Base-by-base conservation (phyloP, 1,140 invertebrate species). In the Batillaria attramentaria region DNA sequence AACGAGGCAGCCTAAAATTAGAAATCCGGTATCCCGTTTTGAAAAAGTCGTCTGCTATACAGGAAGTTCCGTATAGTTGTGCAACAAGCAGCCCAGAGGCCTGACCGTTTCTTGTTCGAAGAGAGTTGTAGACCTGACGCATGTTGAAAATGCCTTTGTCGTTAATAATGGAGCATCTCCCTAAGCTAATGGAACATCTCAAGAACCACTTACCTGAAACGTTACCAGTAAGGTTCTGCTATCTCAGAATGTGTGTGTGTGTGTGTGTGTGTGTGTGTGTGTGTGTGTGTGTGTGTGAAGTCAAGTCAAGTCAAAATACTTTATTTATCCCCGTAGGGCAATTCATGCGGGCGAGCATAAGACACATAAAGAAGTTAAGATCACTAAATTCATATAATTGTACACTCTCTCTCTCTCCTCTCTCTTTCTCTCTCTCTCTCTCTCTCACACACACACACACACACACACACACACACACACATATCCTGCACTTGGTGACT, bases 141-240 rank as follows among this genome's bases (percentile, higher is more conserved):
- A 46, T 39, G 68, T 28, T 1, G 68, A 70, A 6, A 46, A 31
- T 70, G 28, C 31, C 57, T 62, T 28, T 28, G 24, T 1, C n/a
- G 31, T 10, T 70, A 0, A 31, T 42, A n/a, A 13, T 43, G 3
- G 42, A 28, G 33, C 31, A 70, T 31, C 68, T 70, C 8, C 41
- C 68, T 13, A 28, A n/a, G 41, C 68, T 70, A 13, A 70, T 70
- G 68, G 35, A 70, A n/a, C n/a, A 46, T 8, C 68, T 70, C 41
- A 43, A 43, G n/a, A 39, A 46, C 41, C 50, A 5, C 24, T 46
- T 10, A 20, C 68, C 68, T 31, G 42, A 46, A 2, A 46, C 68
- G 10, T 31, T 46, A 16, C 41, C 68, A 41, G 35, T 41, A 10
- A 70, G 6, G 28, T 39, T 37, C 28, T 35, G 3, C 6, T 69